Conservation (phyloP, 2,888 invertebrate genomes). For the Hybos culiciformis region DNA sequence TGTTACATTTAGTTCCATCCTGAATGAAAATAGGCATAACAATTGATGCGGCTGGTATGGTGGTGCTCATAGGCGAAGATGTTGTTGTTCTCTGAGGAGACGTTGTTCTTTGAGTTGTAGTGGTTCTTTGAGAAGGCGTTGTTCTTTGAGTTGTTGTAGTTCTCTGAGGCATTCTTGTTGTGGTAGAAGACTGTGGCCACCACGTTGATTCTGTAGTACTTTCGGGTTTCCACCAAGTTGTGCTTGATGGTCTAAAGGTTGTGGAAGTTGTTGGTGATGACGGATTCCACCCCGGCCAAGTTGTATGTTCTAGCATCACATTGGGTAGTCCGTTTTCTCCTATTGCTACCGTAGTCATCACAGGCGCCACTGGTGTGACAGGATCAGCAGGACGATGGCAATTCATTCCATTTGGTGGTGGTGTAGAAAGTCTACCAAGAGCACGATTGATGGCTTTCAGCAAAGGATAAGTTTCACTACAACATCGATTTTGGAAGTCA, state of each 20-base stretch:
- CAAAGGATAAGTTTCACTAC: constrained; percentile 63
- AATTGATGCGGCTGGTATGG: constrained; percentile 35
- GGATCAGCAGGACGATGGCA: constrained; percentile 60
- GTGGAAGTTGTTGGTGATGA: constrained; percentile 19
- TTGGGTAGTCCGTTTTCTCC: constrained; percentile 40
- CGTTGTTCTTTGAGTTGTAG: constrained; percentile 17
- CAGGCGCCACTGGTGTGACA: constrained; percentile 61
- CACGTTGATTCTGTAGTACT: constrained; percentile 17
- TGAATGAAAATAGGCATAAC: constrained; percentile 32
- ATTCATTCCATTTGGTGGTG: constrained; percentile 42
- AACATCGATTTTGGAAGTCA: constrained; percentile 75
- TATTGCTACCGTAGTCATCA: constrained; percentile 56
- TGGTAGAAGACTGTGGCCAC: constrained; percentile 13
- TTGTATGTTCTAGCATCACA: constrained; percentile 23
- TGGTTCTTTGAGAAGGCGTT: constrained; percentile 21
- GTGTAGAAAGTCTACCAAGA: constrained; percentile 45
- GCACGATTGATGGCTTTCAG: constrained; percentile 64
- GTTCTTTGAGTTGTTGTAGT: constrained; percentile 16
- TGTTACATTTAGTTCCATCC: constrained; percentile 32
- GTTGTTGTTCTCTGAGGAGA: constrained; percentile 20
- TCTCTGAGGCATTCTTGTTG: constrained; percentile 18
- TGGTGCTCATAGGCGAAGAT: constrained; percentile 21
- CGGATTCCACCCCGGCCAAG: constrained; percentile 26
- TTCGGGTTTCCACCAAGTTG: constrained; percentile 30
- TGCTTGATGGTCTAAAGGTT: constrained; percentile 33